These are phyloP conservation scores for Tenthredo amoena DNA, from an alignment of 2,888 invertebrate genomes.

Conservation along the genomic window DNA sequence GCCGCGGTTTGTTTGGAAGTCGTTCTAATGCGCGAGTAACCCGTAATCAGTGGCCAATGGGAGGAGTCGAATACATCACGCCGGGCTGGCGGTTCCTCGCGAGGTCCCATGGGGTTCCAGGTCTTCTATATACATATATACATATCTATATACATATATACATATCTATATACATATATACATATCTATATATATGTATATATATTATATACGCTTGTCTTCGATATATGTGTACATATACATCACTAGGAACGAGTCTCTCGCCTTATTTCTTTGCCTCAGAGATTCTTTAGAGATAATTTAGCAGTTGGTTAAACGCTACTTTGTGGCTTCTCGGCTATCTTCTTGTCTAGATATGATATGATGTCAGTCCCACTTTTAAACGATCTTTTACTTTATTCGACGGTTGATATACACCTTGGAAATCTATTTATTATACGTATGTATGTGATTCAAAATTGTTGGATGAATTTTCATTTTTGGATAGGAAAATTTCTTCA, in stretches of 20 bases:
- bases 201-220: background rate
- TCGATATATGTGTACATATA: background rate
- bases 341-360: background rate
- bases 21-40: slow-evolving; percentile 72
- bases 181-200: background rate
- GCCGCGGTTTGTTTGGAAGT: slow-evolving; percentile 76
- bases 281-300: slow-evolving; percentile 62
- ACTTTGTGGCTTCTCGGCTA: slow-evolving; percentile 65
- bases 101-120: slow-evolving; percentile 2
- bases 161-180: background rate
- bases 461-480: background rate
- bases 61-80: slow-evolving; percentile 71
- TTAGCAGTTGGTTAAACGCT: slow-evolving; percentile 64
- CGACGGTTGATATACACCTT: background rate
- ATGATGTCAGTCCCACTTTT: background rate
- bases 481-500: no score
- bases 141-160: background rate
- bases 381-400: background rate
- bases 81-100: slow-evolving; percentile 56
- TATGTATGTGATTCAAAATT: background rate
- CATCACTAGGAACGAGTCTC: slow-evolving; percentile 5
- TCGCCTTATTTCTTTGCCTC: background rate
- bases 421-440: background rate
- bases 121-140: background rate
- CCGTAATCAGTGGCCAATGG: slow-evolving; percentile 74